Evolutionary conservation across 2,113 vertebrate species (phyloP).

Genomic region (Hepsetus odoe): DNA sequence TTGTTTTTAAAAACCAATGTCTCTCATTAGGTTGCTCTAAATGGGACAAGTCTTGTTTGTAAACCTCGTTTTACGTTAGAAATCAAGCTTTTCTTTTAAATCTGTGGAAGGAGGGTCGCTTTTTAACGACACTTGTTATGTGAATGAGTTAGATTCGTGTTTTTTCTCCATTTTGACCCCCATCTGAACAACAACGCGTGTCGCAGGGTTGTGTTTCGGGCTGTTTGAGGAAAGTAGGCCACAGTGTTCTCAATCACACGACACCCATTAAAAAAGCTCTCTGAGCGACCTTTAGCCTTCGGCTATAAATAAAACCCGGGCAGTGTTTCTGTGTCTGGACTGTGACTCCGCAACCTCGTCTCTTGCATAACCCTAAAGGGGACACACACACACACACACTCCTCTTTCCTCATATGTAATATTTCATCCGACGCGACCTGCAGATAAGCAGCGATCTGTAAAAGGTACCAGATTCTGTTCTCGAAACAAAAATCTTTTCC

Average conservation of each 20-base stretch:
- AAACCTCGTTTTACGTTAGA: too few relatives aligned
- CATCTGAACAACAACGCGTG: neutral
- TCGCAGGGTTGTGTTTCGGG: neutral
- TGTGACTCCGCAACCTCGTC: constrained; percentile 58
- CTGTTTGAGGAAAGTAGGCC: constrained; percentile 1
- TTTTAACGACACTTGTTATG: too few relatives aligned
- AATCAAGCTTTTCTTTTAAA: too few relatives aligned
- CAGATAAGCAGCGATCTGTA: constrained; percentile 10
- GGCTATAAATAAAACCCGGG: constrained; percentile 64
- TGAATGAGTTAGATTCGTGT: too few relatives aligned
- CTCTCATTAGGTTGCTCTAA: too few relatives aligned
- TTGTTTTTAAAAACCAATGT: too few relatives aligned
- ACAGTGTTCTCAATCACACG: constrained; percentile 57
- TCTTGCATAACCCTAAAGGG: constrained; percentile 65
- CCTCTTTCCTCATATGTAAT: constrained; percentile 30
- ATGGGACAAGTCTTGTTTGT: too few relatives aligned
- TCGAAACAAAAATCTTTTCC: neutral
- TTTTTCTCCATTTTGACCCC: too few relatives aligned
- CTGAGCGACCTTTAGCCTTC: constrained; percentile 48
- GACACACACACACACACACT: constrained; percentile 58
- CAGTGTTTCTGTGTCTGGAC: constrained; percentile 46
- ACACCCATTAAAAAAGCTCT: neutral
- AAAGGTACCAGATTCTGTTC: neutral
- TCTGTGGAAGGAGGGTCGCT: too few relatives aligned
- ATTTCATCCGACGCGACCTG: constrained; percentile 51